phyloP scores from a whole-genome alignment of 2,888 invertebrate genomes.

The Petrophora chlorosata region DNA sequence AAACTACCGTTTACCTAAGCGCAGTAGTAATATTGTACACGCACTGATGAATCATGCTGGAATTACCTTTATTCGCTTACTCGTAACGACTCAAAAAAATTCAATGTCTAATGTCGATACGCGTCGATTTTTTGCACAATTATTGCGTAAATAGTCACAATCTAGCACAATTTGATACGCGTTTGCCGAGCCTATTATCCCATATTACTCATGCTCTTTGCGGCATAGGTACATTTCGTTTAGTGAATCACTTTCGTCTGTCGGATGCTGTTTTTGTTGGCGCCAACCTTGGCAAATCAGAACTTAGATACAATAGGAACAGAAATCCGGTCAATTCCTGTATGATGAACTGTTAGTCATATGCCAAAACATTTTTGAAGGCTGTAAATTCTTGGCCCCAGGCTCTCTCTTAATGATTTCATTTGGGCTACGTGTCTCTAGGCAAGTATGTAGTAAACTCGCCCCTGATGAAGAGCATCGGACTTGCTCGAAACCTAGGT shows the following conservation, averaged over 20 bases:
- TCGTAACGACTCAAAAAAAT: background rate
- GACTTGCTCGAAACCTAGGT: too few species aligned
- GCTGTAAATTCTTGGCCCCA: too few species aligned
- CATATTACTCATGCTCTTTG: slow-evolving; percentile 34
- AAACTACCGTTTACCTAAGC: too few species aligned
- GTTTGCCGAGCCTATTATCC: slow-evolving; percentile 28
- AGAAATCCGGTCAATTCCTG: slow-evolving; percentile 38
- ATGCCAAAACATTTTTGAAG: background rate
- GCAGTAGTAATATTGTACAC: too few species aligned
- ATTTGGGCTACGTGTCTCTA: too few species aligned
- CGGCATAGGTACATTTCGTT: slow-evolving; percentile 36
- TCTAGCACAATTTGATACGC: slow-evolving; percentile 17
- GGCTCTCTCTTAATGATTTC: too few species aligned
- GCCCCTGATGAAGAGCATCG: too few species aligned
- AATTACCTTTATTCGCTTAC: too few species aligned
- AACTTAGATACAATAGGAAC: slow-evolving; percentile 42
- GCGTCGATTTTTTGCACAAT: slow-evolving; percentile 25
- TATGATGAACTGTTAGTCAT: slow-evolving; percentile 30
- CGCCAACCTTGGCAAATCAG: slow-evolving; percentile 39
- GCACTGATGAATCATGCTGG: too few species aligned
- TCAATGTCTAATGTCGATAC: background rate
- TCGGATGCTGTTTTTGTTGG: slow-evolving; percentile 34
- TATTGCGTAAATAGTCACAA: slow-evolving; percentile 18
- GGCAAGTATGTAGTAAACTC: too few species aligned
- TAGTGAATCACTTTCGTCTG: slow-evolving; percentile 56